Evolutionary conservation across 30 jellyfish, hydroid and myxozoan genomes (phyloP), one percentile per base, ranked within the genome.

Genomic region (Phacellophora camtschatica): DNA sequence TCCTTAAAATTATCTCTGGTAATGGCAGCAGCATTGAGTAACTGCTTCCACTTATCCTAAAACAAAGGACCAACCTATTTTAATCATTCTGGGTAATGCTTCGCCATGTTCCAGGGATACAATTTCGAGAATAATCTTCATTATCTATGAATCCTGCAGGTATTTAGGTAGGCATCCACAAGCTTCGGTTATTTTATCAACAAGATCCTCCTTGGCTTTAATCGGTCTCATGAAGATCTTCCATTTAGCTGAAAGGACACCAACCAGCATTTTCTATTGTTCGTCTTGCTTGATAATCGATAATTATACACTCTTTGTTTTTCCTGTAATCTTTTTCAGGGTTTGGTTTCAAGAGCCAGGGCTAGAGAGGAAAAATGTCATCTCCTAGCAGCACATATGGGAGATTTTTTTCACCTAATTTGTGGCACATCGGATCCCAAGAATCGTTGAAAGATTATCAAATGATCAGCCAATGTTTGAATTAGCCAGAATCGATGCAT

Each of bases 41-140:
- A 32, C 71, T 22, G 41, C 25, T 56, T 56, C 71, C 71, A 56
- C 42, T 56, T 56, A 56, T 56, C 71, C 71, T 56, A 22, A 6
- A 36, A 12, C 71, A 56, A 3, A n/a, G 41, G 71, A 56, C 71
- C 36, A 56, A n/a, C 71, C 71, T 36, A 56, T 22, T 20, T 56
- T 56, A 36, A 29, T 56, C 71, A 56, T 56, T 56, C 71, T 56
- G 71, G 46, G 71, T 56, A 56, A 56, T 20, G 71, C 71, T 22
- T 56, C 42, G 71, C 71, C 71, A 29, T 56, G 71, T 56, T 29
- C 71, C 42, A 56, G 71, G 71, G 42, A 22, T 56, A 29, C 19
- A 56, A 56, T 56, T 56, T 29, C 71, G n/a, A 56, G 71, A 56
- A 29, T 16, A 56, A 22, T 56, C 71, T 56, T 56, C 23, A 10